Evolutionary conservation across 2,888 invertebrate species (phyloP), one percentile per base, ranked within the genome.

Genomic region (Acronicta alni): DNA sequence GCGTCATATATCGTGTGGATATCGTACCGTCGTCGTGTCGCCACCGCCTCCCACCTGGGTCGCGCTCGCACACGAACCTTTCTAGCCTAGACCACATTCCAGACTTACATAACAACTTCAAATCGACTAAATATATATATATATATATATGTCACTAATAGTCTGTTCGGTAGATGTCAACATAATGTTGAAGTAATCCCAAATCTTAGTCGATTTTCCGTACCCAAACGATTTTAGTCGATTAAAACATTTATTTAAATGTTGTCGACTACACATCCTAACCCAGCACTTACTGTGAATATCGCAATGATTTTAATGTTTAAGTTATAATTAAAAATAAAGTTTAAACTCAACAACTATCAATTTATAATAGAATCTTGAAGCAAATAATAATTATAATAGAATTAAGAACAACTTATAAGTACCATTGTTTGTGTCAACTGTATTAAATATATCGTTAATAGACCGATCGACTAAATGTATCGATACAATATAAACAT

Each of bases 321-420:
- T 67, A 71, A 60, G 59, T 72, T 73, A 74, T 15, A 65, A 64
- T 73, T 74, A 74, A 65, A 75, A 60, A 59, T 77, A 70, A 72
- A 63, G 45, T 51, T 59, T 66, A 68, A 77, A 71, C 68, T 70
- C 67, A 77, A 73, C 66, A 75, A 75, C 72, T 72, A 77, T 72
- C 64, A 72, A 62, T 71, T 71, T 71, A 67, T 64, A 67, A 70
- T 76, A 77, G 77, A 77, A 77, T 77, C 72, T 76, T 76, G 77
- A 77, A 75, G 77, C 75, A 75, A 77, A 77, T 72, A 69, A 73
- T 73, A 62, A 77, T 72, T 61, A 59, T 70, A 67, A 72, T 73
- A 77, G 69, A 69, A 75, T 72, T 77, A 77, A 77, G 76, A 77
- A 77, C 76, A 72, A 77, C 75, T 77, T 77, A 77, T 77, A 77